A percentile compares a stretch with the other conserved stretches of the same genome.
phyloP scores from a whole-genome alignment of 2,888 invertebrate species.

The Chrysolina haemoptera region DNA sequence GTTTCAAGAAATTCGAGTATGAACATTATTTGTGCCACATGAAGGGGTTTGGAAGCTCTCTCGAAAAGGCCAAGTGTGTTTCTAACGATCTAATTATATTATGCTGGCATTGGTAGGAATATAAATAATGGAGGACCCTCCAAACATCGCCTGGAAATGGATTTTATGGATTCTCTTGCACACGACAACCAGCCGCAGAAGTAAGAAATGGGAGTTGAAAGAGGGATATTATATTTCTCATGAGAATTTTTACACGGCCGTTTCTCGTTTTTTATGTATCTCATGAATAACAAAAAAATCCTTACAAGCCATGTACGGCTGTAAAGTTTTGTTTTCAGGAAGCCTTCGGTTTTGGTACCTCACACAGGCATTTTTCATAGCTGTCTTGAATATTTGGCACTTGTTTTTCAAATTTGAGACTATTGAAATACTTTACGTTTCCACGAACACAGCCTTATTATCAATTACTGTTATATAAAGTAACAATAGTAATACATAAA shows the following conservation, averaged over 20 bases:
- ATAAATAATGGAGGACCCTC: conserved; percentile 1
- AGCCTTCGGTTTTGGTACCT: too few relatives aligned
- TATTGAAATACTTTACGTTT: too few relatives aligned
- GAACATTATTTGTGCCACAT: background rate
- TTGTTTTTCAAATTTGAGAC: too few relatives aligned
- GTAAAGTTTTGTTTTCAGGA: too few relatives aligned
- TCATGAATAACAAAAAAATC: too few relatives aligned
- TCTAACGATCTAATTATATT: background rate
- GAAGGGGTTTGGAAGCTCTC: background rate
- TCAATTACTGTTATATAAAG: too few relatives aligned
- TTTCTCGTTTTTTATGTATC: too few relatives aligned
- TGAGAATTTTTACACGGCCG: background rate
- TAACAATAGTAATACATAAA: too few relatives aligned
- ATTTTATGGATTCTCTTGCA: background rate
- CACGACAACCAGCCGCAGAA: background rate
- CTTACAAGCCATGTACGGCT: too few relatives aligned
- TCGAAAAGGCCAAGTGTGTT: background rate
- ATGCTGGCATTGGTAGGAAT: background rate
- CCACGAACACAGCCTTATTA: too few relatives aligned
- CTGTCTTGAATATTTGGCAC: too few relatives aligned
- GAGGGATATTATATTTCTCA: background rate
- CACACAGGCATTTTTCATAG: too few relatives aligned
- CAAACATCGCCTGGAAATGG: background rate
- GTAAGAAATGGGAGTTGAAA: background rate
- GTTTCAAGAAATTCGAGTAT: conserved; percentile 1